phyloP scores from a whole-genome alignment of 1,140 invertebrate species.

The Aphelinus certus region DNA sequence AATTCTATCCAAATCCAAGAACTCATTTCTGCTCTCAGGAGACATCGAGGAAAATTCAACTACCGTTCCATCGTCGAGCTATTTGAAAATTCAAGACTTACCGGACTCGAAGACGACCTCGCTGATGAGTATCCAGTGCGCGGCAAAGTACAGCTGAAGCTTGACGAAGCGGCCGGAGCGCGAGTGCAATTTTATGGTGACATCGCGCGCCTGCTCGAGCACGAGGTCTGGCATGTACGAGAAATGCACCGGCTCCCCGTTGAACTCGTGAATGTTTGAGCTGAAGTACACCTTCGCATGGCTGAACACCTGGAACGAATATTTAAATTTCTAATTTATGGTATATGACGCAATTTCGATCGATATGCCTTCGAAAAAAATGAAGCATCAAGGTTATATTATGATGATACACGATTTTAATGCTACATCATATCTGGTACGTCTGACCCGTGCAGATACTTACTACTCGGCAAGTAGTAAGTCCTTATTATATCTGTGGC shows the following conservation, averaged over 20 bases:
- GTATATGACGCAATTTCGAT: too few relatives aligned
- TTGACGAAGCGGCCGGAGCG: conserved; percentile 80
- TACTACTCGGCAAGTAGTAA: too few relatives aligned
- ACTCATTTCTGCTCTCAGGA: too few relatives aligned
- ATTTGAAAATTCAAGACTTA: conserved; percentile 54
- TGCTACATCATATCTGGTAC: too few relatives aligned
- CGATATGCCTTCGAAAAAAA: too few relatives aligned
- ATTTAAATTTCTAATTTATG: too few relatives aligned
- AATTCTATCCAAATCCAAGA: too few relatives aligned
- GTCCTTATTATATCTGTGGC: too few relatives aligned
- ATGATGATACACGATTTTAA: too few relatives aligned
- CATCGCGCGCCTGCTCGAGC: conserved; percentile 83
- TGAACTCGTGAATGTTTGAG: conserved; percentile 74
- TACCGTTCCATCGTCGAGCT: conserved; percentile 3
- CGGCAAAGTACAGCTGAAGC: conserved; percentile 84
- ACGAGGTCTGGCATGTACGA: conserved; percentile 83
- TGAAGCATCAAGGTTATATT: too few relatives aligned
- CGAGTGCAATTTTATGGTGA: conserved; percentile 84
- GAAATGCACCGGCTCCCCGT: conserved; percentile 72
- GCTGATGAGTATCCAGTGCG: conserved; percentile 88
- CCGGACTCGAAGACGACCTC: conserved; percentile 85
- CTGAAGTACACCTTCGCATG: conserved; percentile 79
- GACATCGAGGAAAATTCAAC: conserved; percentile 17
- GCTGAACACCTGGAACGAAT: conserved; percentile 70
- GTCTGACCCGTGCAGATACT: too few relatives aligned